Evolutionary conservation across 2,888 invertebrate genomes (phyloP).

Genomic region (Macrophya alboannulata): DNA sequence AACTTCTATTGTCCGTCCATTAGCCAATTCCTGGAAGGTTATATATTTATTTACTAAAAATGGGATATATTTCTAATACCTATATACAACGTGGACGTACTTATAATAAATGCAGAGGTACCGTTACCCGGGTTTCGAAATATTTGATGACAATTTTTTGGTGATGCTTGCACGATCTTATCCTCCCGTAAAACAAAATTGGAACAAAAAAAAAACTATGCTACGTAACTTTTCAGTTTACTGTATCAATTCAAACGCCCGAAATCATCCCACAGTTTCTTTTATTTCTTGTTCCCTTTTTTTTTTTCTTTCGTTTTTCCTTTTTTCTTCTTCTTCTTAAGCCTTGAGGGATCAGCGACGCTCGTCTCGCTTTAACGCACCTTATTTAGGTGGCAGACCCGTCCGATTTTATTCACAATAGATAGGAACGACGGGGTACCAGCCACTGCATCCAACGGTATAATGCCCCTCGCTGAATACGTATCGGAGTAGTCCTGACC

Average conservation of each 20-base stretch:
- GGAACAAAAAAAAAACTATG: neutral
- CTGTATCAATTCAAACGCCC: neutral
- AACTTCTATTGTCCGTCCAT: conserved; percentile 8
- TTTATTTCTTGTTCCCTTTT: neutral
- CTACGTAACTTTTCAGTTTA: neutral
- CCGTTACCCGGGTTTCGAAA: neutral
- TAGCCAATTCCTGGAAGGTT: conserved; percentile 24
- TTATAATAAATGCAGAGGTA: neutral
- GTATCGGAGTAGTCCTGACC: conserved; percentile 35
- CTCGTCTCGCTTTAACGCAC: conserved; percentile 51
- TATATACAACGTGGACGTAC: neutral
- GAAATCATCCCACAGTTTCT: neutral
- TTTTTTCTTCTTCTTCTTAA: neutral
- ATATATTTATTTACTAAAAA: neutral
- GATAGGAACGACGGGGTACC: conserved; percentile 57
- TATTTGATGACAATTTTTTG: neutral
- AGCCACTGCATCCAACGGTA: conserved; percentile 59
- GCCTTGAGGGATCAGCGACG: conserved; percentile 28
- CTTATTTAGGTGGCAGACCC: conserved; percentile 49
- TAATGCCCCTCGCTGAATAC: conserved; percentile 54
- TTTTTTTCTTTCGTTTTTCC: neutral
- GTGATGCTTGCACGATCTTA: neutral
- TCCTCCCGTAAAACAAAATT: neutral
- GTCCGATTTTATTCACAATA: conserved; percentile 57
- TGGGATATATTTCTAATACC: neutral